Conservation (phyloP, 1,140 invertebrate genomes). For the Drosophila kohkoa region DNA sequence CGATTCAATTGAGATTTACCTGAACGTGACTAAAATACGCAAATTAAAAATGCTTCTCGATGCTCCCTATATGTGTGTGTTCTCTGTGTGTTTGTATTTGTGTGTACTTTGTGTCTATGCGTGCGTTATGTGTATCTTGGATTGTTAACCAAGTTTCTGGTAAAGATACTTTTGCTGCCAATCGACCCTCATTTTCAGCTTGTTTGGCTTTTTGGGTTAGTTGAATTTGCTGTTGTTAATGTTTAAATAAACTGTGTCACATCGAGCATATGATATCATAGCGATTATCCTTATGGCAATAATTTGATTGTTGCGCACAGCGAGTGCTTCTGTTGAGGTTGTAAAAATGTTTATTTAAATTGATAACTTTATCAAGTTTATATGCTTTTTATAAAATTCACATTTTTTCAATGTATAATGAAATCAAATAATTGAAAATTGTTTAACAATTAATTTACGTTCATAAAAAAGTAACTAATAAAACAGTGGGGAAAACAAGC, state of each 20-base stretch:
- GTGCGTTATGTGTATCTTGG: slow-evolving; percentile 40
- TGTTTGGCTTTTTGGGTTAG: slow-evolving; percentile 42
- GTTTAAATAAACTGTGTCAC: slow-evolving; percentile 68
- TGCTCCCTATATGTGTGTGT: slow-evolving; percentile 14
- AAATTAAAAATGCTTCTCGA: slow-evolving; percentile 75
- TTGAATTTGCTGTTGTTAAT: slow-evolving; percentile 56
- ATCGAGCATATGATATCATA: slow-evolving; percentile 61
- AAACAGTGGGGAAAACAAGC: too few species aligned
- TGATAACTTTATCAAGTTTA: too few species aligned
- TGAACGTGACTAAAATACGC: slow-evolving; percentile 84
- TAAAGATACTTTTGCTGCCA: slow-evolving; percentile 11
- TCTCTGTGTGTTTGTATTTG: slow-evolving; percentile 9
- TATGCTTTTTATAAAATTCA: too few species aligned
- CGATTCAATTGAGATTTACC: slow-evolving; percentile 85
- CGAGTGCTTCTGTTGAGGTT: neutral
- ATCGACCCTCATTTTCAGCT: slow-evolving; percentile 45
- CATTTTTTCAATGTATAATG: too few species aligned
- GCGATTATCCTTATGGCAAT: slow-evolving; percentile 19
- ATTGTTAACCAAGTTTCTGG: slow-evolving; percentile 67
- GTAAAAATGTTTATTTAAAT: too few species aligned
- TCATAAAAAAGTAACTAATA: too few species aligned
- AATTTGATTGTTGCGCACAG: neutral
- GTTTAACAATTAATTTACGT: too few species aligned
- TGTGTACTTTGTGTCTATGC: slow-evolving; percentile 33
- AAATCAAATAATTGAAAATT: too few species aligned